Percentiles rank a stretch among this genome's conserved stretches.
Evolutionary conservation across 2,113 vertebrate genomes (phyloP).

Genomic region (Aptenodytes forsteri): DNA sequence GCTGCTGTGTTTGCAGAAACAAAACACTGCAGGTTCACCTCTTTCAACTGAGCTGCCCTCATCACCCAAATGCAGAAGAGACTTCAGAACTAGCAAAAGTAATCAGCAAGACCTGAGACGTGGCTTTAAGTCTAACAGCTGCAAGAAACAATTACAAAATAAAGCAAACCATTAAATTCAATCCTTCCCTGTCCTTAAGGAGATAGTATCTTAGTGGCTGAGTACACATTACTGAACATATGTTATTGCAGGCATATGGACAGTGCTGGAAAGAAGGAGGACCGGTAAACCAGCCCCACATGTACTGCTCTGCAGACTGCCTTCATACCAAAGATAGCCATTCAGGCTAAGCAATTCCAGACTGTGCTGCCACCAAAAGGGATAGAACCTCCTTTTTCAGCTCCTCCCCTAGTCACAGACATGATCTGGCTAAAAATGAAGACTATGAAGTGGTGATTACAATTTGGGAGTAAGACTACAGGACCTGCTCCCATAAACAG

Average conservation of each 20-base stretch:
- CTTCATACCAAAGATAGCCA: neutral
- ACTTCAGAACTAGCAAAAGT: neutral
- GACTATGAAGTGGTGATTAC: neutral
- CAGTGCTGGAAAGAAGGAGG: neutral
- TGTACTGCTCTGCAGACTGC: neutral
- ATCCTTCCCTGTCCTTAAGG: neutral
- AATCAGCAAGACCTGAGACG: neutral
- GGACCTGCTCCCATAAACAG: neutral
- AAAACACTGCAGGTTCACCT: neutral
- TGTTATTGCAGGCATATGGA: too few relatives aligned
- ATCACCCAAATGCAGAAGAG: neutral
- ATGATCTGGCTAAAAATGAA: neutral
- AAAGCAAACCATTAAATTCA: neutral
- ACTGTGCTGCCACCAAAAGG: neutral
- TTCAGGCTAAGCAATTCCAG: neutral
- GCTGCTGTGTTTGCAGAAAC: neutral
- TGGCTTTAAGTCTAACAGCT: neutral
- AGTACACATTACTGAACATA: neutral
- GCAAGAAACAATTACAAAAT: neutral
- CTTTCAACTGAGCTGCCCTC: neutral
- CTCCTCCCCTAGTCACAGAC: neutral
- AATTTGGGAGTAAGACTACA: neutral
- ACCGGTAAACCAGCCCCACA: neutral
- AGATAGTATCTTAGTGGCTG: neutral
- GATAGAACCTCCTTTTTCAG: neutral